Evolutionary conservation across 2,113 vertebrate species (phyloP), one percentile per base, ranked within the genome.

Genomic region (Psephotus haematonotus): DNA sequence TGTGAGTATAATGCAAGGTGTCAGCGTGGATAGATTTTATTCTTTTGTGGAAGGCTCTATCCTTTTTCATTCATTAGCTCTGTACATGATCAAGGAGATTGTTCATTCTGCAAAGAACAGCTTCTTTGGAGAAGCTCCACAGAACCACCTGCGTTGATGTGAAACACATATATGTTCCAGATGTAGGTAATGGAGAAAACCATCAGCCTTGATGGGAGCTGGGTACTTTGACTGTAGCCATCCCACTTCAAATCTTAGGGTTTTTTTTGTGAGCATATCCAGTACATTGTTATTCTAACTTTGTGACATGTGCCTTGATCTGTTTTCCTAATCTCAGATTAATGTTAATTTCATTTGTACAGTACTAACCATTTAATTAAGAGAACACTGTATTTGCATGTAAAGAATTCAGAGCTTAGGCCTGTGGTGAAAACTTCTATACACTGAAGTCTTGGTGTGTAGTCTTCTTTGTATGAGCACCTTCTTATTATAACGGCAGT

Each of bases 161-260:
- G 60, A 76, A 75, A 37, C 0, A 1, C 18, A 1, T 1, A 9
- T 2, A 3, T 28, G 17, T 60, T 67, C 57, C 31, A 46, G 28
- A 50, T 25, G 15, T 67, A 89, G 14, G 19, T 39, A 70, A 41
- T 37, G 59, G 35, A 52, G 39, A 41, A 50, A 55, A 12, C 29
- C 31, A 33, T 39, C 17, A 25, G 43, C 43, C 17, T 33, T 23
- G 17, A 16, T 9, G 39, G 17, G 23, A 80, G 24, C 41, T 68
- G 28, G 27, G 22, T 13, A 4, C 35, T 84, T 70, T 4, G 10
- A 9, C 11, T 52, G n/a, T 43, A 79, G 31, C 11, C 39, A 71
- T 7, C 8, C 10, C 11, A 9, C n/a, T 87, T 60, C 47, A 68
- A 88, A 60, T 33, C 35, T 76, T 11, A 46, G n/a, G n/a, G 12